Base-by-base conservation (phyloP, 2,113 vertebrate species). In the Choloepus hoffmanni region DNA sequence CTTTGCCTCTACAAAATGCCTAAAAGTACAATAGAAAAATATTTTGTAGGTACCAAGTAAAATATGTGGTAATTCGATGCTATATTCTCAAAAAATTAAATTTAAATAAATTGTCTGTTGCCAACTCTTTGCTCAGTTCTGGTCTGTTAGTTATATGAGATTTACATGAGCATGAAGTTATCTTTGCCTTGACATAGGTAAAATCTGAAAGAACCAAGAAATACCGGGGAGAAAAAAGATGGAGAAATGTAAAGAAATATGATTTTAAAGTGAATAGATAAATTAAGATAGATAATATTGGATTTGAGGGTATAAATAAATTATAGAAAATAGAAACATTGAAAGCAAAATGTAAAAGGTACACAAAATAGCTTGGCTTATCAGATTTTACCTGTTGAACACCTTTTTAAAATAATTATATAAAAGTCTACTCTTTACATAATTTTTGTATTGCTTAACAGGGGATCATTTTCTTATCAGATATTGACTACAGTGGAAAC, bases 401-500 rank as follows among this genome's bases (percentile, higher is more conserved):
- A 53, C 28, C 21, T 77, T 76, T 63, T 33, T 53, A 78, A 87
- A 87, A 55, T 45, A 53, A 24, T 62, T 90, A 68, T 85, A 55
- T 82, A 7, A 40, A 85, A 90, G 45, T 83, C 43, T 50, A 45
- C 48, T 82, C 87, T 91, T 36, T 62, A 1, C 53, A 36, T 76
- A 58, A 90, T 30, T 87, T 94, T 90, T 33, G 15, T 62, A 67
- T 85, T 30, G 45, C 33, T 87, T 94, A 79, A 62, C 24, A 88
- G 92, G 14, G 28, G 48, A 55, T 85, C 10, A 72, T 84, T 94
- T 92, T 62, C 63, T 92, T 73, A 72, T 72, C 62, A 83, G 86
- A 63, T 92, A 45, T 36, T 70, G 65, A 65, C 50, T 60, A 58
- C 1, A 5, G 14, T 85, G 21, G 30, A 89, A 89, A 92, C 58